Evolutionary conservation across 1,140 invertebrate genomes (phyloP).

Genomic region (Magallana angulata): DNA sequence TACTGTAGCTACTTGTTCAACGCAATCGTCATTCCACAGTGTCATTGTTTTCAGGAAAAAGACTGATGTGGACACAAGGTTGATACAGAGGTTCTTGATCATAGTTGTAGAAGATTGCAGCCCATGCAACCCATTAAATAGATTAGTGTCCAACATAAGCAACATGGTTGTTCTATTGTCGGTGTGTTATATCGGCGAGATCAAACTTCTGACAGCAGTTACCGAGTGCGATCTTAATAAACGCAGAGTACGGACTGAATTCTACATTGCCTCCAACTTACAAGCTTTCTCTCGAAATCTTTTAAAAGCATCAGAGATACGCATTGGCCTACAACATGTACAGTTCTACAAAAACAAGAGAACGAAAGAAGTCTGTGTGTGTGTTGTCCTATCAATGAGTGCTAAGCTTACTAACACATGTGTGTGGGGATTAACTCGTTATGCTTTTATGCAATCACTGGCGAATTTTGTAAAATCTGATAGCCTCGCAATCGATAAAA

Average conservation of each 20-base stretch:
- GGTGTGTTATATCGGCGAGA: not conserved
- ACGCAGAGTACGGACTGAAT: not conserved
- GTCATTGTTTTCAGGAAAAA: not conserved
- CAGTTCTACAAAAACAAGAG: not conserved
- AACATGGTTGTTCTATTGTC: not conserved
- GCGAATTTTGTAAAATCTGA: not conserved
- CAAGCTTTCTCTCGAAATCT: not conserved
- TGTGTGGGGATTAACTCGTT: not conserved
- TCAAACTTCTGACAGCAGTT: not conserved
- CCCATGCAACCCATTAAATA: not conserved
- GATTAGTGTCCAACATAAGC: not conserved
- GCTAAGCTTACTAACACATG: not conserved
- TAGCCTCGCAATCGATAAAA: not conserved
- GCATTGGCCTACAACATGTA: not conserved
- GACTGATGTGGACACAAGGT: not conserved
- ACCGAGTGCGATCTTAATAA: not conserved
- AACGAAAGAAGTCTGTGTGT: not conserved
- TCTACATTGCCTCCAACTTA: not conserved
- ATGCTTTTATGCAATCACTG: conserved; percentile 7
- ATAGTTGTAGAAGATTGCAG: not conserved
- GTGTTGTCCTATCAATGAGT: not conserved
- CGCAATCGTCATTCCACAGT: not conserved
- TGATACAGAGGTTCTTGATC: not conserved
- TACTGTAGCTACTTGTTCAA: not conserved
- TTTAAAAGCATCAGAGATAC: not conserved